A percentile compares a stretch with the other conserved stretches of the same genome.
These are phyloP conservation scores for Micromesistius poutassou DNA, from an alignment of 2,797 vertebrate species.

Conservation along the genomic window DNA sequence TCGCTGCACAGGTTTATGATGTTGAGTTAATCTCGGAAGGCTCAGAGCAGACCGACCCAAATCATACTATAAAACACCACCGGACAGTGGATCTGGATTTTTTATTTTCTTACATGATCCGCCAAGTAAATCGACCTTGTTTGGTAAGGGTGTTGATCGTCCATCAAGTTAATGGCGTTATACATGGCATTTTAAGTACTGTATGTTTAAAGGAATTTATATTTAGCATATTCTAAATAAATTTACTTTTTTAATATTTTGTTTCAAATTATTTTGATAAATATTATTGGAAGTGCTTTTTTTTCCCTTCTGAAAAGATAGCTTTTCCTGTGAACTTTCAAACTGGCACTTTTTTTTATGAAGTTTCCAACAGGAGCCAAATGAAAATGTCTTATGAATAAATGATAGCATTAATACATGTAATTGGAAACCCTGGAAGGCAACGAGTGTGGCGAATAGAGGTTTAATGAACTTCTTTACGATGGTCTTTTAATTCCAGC, in stretches of 20 bases:
- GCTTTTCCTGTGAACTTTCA: too few species aligned
- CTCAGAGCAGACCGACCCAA: not conserved
- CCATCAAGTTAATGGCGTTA: not conserved
- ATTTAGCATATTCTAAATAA: not conserved
- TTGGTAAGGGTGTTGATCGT: not conserved
- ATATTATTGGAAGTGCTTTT: not conserved
- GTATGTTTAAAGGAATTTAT: not conserved
- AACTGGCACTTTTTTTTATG: too few species aligned
- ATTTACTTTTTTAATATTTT: not conserved
- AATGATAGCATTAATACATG: not conserved
- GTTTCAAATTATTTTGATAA: not conserved
- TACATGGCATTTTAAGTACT: not conserved
- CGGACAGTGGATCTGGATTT: not conserved
- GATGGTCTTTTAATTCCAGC: not conserved
- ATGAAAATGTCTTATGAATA: not conserved
- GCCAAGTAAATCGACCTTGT: not conserved
- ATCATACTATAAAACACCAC: not conserved
- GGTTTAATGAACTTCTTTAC: not conserved
- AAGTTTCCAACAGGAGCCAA: not conserved
- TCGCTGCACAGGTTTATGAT: constrained; percentile 14
- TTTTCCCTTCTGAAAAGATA: not conserved
- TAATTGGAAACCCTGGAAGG: not conserved
- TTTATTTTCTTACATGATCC: not conserved
- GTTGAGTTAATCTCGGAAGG: constrained; percentile 18
- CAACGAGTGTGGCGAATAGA: not conserved